phyloP scores from a whole-genome alignment of 2,797 vertebrate genomes.

The Oophaga sylvatica region DNA sequence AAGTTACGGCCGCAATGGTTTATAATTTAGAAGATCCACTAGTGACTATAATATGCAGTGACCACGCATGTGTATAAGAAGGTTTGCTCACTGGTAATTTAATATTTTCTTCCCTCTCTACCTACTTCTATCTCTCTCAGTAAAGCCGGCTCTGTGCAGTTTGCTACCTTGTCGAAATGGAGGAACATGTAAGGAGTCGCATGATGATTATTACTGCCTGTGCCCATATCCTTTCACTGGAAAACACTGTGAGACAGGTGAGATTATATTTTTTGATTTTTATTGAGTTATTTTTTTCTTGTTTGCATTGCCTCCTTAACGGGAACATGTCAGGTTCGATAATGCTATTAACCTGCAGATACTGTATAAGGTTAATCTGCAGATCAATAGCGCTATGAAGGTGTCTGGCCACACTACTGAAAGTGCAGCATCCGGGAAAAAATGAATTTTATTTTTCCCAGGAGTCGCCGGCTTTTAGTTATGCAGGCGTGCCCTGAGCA shows the following conservation, averaged over 20 bases:
- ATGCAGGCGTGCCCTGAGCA: too few species aligned
- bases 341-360: too few species aligned
- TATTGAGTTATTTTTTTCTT: neutral
- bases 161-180: slow-evolving; percentile 90
- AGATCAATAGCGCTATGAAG: too few species aligned
- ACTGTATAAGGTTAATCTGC: too few species aligned
- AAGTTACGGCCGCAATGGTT: too few species aligned
- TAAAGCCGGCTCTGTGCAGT: slow-evolving; percentile 89
- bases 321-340: too few species aligned
- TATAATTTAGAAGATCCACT: too few species aligned
- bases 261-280: slow-evolving; percentile 54
- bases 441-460: too few species aligned
- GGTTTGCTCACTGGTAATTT: neutral
- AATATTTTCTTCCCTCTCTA: rapidly evolving
- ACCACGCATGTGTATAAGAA: neutral
- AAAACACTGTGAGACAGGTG: slow-evolving; percentile 96
- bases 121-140: slow-evolving; percentile 71
- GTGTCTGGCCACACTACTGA: too few species aligned
- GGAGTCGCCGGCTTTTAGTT: too few species aligned
- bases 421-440: too few species aligned
- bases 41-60: neutral
- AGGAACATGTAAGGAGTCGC: slow-evolving; percentile 89
- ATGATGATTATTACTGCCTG: slow-evolving; percentile 85
- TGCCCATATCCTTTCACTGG: slow-evolving; percentile 95
- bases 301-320: neutral